Conservation (phyloP, 1,140 invertebrate genomes). For the Andricus grossulariae region DNA sequence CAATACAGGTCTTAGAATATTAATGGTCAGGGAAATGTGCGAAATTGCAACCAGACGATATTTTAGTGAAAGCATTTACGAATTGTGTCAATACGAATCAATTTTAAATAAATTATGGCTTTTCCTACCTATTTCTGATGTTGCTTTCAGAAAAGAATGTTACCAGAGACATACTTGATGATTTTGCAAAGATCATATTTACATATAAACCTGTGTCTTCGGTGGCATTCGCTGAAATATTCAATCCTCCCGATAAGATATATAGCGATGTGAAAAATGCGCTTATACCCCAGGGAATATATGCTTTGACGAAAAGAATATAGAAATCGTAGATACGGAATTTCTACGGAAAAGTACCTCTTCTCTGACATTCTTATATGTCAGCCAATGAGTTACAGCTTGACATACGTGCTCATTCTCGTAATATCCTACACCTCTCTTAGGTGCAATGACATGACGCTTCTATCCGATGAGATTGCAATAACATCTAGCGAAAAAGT, state of each 20-base stretch:
- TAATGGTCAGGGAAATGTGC: too few species aligned
- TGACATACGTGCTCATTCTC: not conserved
- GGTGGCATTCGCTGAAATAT: slow-evolving; percentile 17
- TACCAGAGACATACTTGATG: not conserved
- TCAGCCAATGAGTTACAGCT: slow-evolving; percentile 13
- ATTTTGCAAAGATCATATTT: slow-evolving; percentile 2
- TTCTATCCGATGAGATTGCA: not conserved
- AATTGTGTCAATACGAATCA: too few species aligned
- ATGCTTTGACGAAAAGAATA: slow-evolving; percentile 23
- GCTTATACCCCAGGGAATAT: slow-evolving; percentile 5
- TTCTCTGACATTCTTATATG: slow-evolving; percentile 23
- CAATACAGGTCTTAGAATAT: too few species aligned
- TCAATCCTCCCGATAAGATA: slow-evolving; percentile 1
- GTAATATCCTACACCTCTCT: slow-evolving; percentile 16
- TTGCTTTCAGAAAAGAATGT: not conserved
- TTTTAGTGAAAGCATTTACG: too few species aligned
- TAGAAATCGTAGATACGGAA: slow-evolving; percentile 6
- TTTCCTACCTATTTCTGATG: too few species aligned
- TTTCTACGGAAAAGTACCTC: not conserved
- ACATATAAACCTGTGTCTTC: not conserved
- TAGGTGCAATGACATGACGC: not conserved
- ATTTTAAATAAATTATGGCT: too few species aligned
- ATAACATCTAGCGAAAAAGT: not conserved
- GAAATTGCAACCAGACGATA: too few species aligned
- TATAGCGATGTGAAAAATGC: not conserved